Percentiles rank a stretch among this genome's conserved stretches.
Evolutionary conservation across 2,113 vertebrate species (phyloP).

Genomic region (Sminthopsis crassicaudata): DNA sequence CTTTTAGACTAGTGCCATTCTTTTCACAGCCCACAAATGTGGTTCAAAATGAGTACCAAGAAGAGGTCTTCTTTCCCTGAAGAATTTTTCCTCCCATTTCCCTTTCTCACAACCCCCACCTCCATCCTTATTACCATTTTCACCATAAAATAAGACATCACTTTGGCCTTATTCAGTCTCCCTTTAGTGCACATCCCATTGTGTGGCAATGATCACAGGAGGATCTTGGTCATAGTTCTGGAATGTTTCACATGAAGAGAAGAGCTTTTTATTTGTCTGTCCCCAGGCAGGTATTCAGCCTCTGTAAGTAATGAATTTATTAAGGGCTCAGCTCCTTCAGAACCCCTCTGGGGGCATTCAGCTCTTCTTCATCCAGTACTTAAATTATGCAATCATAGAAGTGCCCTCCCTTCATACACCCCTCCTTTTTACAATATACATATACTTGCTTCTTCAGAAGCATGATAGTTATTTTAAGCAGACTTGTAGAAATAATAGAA

Average conservation of each 20-base stretch:
- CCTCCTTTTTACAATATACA: background rate
- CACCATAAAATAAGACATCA: constrained; percentile 41
- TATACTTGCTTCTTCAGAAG: constrained; percentile 32
- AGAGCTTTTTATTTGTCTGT: constrained; percentile 65
- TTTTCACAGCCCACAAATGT: background rate
- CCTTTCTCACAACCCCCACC: background rate
- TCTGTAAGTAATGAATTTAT: constrained; percentile 80
- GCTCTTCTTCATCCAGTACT: constrained; percentile 71
- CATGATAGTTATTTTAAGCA: background rate
- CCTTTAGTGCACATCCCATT: constrained; percentile 31
- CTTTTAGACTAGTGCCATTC: constrained; percentile 27
- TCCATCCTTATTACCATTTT: constrained; percentile 13
- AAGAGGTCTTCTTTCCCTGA: constrained; percentile 36
- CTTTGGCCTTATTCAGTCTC: constrained; percentile 50
- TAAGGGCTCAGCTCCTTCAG: constrained; percentile 78
- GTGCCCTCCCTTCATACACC: constrained; percentile 47
- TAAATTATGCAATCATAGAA: constrained; percentile 60
- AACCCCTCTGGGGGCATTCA: constrained; percentile 65
- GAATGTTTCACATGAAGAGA: constrained; percentile 60
- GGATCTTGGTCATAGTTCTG: constrained; percentile 20
- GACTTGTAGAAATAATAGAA: background rate
- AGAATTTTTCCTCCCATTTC: constrained; percentile 28
- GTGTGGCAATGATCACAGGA: constrained; percentile 32
- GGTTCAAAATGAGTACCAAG: background rate
- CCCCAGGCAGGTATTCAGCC: constrained; percentile 74